Percentiles rank a stretch among this genome's conserved stretches.
Conservation (phyloP, 1,140 invertebrate species). For the Xylocopa sonorina region DNA sequence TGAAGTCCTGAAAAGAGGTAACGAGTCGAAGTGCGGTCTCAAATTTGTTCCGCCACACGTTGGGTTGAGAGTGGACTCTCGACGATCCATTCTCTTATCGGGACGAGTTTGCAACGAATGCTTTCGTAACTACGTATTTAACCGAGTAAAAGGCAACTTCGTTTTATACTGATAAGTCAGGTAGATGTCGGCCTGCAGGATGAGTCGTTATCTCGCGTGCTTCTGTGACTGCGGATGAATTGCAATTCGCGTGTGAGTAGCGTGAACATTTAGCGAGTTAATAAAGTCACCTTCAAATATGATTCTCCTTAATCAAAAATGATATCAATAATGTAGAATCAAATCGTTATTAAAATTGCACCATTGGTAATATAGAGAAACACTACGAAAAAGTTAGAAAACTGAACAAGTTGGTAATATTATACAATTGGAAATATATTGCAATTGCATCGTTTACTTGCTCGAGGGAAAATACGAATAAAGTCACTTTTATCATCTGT, state of each 20-base stretch:
- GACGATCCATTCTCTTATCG: conserved; percentile 10
- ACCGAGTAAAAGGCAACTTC: conserved; percentile 7
- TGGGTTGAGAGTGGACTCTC: neutral
- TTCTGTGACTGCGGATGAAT: neutral
- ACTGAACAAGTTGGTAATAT: too few species aligned
- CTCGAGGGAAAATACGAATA: neutral
- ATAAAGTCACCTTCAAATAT: too few species aligned
- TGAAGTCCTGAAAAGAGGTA: too few species aligned
- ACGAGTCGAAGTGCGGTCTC: neutral
- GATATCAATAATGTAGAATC: too few species aligned
- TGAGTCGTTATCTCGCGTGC: neutral
- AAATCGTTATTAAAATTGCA: too few species aligned
- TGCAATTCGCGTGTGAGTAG: neutral
- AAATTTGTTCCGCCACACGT: conserved; percentile 1
- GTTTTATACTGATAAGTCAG: conserved; percentile 2
- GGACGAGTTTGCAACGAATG: neutral
- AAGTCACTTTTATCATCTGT: neutral
- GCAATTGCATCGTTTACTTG: neutral
- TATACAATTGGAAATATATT: too few species aligned
- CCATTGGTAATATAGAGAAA: too few species aligned
- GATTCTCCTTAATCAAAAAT: too few species aligned
- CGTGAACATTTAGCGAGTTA: too few species aligned
- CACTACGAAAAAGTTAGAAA: too few species aligned
- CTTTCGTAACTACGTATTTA: conserved; percentile 12
- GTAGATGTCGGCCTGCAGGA: neutral